These are phyloP conservation scores for Thereva unica DNA, from an alignment of 2,888 invertebrate genomes.

Conservation along the genomic window DNA sequence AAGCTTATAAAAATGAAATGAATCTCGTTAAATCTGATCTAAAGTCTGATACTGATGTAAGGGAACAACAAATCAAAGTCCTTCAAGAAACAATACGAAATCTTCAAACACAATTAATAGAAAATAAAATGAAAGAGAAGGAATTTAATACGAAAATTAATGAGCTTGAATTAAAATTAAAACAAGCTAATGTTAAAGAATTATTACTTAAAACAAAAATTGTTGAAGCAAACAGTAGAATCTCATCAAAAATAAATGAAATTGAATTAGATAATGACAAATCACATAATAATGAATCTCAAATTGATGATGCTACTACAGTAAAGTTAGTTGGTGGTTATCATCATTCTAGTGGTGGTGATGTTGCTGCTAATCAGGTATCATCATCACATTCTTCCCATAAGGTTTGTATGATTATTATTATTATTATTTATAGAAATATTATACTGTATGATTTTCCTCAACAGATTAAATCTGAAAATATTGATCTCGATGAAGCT, in stretches of 20 bases:
- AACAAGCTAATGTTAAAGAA: conserved; percentile 56
- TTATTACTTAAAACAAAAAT: conserved; percentile 57
- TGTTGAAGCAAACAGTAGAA: conserved; percentile 46
- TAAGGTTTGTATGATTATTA: conserved; percentile 3
- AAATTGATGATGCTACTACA: conserved; percentile 15
- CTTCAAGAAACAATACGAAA: conserved; percentile 59
- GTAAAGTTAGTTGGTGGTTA: neutral
- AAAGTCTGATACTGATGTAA: conserved; percentile 76
- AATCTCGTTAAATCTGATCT: conserved; percentile 83
- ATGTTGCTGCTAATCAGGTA: conserved; percentile 9
- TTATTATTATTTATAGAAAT: neutral
- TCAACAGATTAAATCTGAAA: conserved; percentile 38
- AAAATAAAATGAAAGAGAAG: conserved; percentile 55
- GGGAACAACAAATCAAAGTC: conserved; percentile 80
- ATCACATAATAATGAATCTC: conserved; percentile 29
- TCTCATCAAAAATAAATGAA: conserved; percentile 47
- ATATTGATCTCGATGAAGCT: conserved; percentile 61
- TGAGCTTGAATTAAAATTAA: conserved; percentile 54
- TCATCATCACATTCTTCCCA: conserved; percentile 16
- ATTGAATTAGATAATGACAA: conserved; percentile 44
- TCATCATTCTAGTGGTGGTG: neutral
- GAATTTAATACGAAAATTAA: conserved; percentile 53
- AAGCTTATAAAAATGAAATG: conserved; percentile 93
- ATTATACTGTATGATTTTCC: neutral
- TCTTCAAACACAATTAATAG: conserved; percentile 57